Base-by-base conservation (phyloP, 53 echinoderm and acorn worm genomes). In the Zoroaster sp. region DNA sequence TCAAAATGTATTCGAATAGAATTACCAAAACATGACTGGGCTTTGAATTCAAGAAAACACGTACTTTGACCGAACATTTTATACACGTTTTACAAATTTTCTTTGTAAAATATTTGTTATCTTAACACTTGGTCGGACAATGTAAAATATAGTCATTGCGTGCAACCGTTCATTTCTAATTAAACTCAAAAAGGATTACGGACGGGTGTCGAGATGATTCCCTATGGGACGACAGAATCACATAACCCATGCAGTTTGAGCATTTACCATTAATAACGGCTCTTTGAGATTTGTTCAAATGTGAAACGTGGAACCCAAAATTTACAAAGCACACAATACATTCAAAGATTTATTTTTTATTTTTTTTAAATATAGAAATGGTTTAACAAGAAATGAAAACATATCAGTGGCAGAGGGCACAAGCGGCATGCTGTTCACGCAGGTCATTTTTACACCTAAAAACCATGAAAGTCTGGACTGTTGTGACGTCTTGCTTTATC, bases 301-400 rank as follows among this genome's bases (percentile, higher is more conserved):
- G 63, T 59, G 63, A 59, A 59, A 59, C 28, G 63, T 28, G 63
- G 28, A 28, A 25, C 63, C 25, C 28, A 59, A 44, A 44, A 44
- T 9, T 59, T 2, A 59, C 23, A 59, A 59, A 59, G 9, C 63
- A 10, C 28, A 59, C 63, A 59, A 28, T 25, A 59, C 63, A 59
- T 8, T 59, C 63, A 8, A 21, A 59, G 63, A 25, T 59, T 59
- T 25, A 25, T 15, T 25, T 25, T 9, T 59, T 59, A 25, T 4
- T 2, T 21, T 59, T n/a, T 23, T 9, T 10, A 66, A 67, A 66
- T 17, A 68, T 3, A 41, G 31, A 8, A 33, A 6, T 1, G 82
- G 82, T 66, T 82, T 82, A 68, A 14, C 0, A 9, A 37, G 18
- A 67, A 82, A 82, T 34, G 35, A 82, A 45, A 82, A 82, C 82